Percentiles rank a stretch among this genome's conserved stretches.
These are phyloP conservation scores for Antechinus flavipes DNA, from an alignment of 2,113 vertebrate species.

Conservation along the genomic window DNA sequence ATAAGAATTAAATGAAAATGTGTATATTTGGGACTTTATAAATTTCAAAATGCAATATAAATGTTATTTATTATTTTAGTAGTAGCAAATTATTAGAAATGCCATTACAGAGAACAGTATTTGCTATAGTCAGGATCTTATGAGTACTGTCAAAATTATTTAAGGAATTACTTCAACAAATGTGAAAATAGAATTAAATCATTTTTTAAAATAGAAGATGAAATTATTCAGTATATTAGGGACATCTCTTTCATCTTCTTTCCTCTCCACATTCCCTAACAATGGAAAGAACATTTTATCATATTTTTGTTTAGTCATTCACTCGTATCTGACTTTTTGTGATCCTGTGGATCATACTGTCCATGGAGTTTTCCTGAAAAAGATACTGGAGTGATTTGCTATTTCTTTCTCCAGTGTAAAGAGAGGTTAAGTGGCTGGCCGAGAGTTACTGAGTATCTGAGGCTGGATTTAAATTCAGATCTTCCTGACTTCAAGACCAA, in stretches of 20 bases:
- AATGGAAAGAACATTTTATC: not conserved
- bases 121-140: constrained; percentile 10
- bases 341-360: not conserved
- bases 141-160: constrained; percentile 4
- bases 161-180: constrained; percentile 34
- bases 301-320: not conserved
- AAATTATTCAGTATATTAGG: not conserved
- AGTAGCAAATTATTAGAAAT: not conserved
- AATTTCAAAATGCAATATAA: not conserved
- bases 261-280: not conserved
- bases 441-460: not conserved
- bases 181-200: constrained; percentile 17
- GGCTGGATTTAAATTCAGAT: not conserved
- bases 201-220: constrained; percentile 39
- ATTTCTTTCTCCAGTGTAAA: not conserved
- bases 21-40: not conserved
- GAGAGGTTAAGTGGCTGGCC: not conserved
- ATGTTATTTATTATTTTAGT: not conserved
- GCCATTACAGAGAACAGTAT: not conserved
- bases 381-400: not conserved
- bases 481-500: not conserved
- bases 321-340: not conserved
- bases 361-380: not conserved
- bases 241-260: constrained; percentile 18
- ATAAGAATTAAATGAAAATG: not conserved